Evolutionary conservation across 2,113 vertebrate genomes (phyloP).

Genomic region (Synchiropus splendidus): DNA sequence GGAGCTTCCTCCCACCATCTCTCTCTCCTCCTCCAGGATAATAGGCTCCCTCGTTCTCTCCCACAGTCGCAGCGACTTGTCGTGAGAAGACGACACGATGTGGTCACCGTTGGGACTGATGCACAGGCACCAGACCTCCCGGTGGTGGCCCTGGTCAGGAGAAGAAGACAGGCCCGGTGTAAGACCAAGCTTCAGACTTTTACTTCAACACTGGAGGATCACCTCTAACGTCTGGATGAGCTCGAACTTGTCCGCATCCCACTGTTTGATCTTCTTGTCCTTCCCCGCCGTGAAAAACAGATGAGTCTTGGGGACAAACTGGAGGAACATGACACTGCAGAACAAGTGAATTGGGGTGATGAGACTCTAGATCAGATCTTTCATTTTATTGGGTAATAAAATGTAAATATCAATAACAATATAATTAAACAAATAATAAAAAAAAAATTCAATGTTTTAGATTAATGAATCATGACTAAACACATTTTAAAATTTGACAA

Average conservation of each 20-base stretch:
- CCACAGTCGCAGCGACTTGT: constrained; percentile 94
- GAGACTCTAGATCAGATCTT: too few species aligned
- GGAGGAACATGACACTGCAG: constrained; percentile 87
- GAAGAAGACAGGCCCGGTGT: background rate
- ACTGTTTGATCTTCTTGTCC: constrained; percentile 91
- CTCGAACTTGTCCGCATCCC: constrained; percentile 96
- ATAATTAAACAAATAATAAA: background rate
- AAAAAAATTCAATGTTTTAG: too few species aligned
- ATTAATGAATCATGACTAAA: background rate
- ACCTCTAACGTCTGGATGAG: constrained; percentile 93
- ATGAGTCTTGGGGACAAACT: constrained; percentile 92
- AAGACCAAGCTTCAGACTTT: background rate
- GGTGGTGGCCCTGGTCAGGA: constrained; percentile 79
- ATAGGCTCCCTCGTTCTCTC: constrained; percentile 89
- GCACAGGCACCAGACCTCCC: constrained; percentile 88
- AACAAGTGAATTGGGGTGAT: background rate
- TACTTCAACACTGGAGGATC: constrained; percentile 12
- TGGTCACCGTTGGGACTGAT: constrained; percentile 92
- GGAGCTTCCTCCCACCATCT: constrained; percentile 84
- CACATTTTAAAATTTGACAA: too few species aligned
- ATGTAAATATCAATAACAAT: background rate
- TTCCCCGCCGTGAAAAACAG: constrained; percentile 97
- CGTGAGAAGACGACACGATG: constrained; percentile 84
- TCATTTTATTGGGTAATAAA: too few species aligned
- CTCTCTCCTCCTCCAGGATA: constrained; percentile 88